These are phyloP conservation scores for Monochamus alternatus DNA, from an alignment of 2,888 invertebrate species.

Conservation along the genomic window DNA sequence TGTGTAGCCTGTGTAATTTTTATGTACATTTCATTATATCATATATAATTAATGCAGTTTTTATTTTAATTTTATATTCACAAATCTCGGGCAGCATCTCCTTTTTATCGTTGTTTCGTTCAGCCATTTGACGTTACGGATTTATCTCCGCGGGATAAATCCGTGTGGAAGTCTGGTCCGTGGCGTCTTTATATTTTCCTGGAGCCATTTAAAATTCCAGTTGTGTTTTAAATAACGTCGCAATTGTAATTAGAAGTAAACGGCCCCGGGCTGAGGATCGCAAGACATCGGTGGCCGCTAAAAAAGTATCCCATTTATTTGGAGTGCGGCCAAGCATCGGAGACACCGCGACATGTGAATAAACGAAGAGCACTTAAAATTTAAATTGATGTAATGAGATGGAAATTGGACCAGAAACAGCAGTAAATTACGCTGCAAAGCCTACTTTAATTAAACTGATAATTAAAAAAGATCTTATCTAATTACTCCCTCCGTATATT, in stretches of 20 bases:
- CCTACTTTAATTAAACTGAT: constrained; percentile 70
- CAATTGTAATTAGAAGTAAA: constrained; percentile 39
- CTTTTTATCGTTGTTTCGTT: too few species aligned
- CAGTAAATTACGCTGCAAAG: constrained; percentile 68
- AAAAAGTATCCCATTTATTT: constrained; percentile 49
- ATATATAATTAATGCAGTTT: too few species aligned
- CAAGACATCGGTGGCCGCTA: constrained; percentile 34
- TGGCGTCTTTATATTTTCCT: constrained; percentile 1
- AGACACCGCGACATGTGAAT: constrained; percentile 53
- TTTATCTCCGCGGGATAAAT: too few species aligned
- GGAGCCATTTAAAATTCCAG: constrained; percentile 30
- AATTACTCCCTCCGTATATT: constrained; percentile 42
- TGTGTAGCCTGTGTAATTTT: too few species aligned
- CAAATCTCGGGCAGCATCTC: too few species aligned
- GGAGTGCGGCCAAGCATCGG: constrained; percentile 53
- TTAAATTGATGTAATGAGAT: constrained; percentile 69
- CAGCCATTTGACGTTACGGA: too few species aligned
- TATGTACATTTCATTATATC: too few species aligned
- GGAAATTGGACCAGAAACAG: constrained; percentile 68
- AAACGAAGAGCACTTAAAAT: constrained; percentile 63
- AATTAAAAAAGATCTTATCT: constrained; percentile 68
- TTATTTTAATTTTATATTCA: too few species aligned
- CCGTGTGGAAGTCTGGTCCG: neutral
- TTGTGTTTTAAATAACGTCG: constrained; percentile 36
- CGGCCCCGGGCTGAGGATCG: constrained; percentile 24